Percentiles rank a stretch among this genome's conserved stretches.
phyloP scores from a whole-genome alignment of 2,888 invertebrate genomes.

The Nomada hirtipes region DNA sequence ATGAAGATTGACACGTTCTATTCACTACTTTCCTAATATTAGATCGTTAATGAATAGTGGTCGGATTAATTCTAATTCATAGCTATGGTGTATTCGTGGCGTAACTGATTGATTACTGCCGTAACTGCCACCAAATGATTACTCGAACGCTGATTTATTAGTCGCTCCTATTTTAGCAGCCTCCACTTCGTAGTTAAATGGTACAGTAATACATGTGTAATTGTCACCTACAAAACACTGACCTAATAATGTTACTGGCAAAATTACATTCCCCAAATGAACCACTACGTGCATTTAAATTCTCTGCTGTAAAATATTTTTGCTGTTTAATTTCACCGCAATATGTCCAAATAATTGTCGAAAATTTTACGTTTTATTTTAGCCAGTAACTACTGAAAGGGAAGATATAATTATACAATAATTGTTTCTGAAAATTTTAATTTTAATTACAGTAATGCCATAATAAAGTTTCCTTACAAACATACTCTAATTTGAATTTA shows the following conservation, averaged over 20 bases:
- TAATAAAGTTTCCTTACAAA: too few species aligned
- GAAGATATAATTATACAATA: too few species aligned
- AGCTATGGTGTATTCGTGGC: not conserved
- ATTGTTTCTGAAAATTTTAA: too few species aligned
- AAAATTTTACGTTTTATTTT: too few species aligned
- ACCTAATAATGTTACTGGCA: not conserved
- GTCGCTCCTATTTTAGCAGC: slow-evolving; percentile 11
- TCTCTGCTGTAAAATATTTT: too few species aligned
- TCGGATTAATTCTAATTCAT: slow-evolving; percentile 30
- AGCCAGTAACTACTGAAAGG: too few species aligned
- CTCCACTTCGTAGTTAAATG: slow-evolving; percentile 19
- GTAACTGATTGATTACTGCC: slow-evolving; percentile 26
- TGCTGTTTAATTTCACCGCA: too few species aligned
- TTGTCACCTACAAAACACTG: not conserved
- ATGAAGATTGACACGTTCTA: not conserved
- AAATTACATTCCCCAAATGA: not conserved
- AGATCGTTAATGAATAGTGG: not conserved
- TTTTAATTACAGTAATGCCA: too few species aligned
- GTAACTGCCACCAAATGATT: slow-evolving; percentile 35
- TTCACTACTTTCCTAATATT: not conserved
- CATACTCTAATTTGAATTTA: too few species aligned
- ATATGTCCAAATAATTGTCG: too few species aligned
- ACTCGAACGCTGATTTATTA: slow-evolving; percentile 39
- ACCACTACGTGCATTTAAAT: not conserved
- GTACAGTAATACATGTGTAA: not conserved